These are phyloP conservation scores for Corythornis cristatus DNA, from an alignment of 2,113 vertebrate genomes.

Conservation along the genomic window DNA sequence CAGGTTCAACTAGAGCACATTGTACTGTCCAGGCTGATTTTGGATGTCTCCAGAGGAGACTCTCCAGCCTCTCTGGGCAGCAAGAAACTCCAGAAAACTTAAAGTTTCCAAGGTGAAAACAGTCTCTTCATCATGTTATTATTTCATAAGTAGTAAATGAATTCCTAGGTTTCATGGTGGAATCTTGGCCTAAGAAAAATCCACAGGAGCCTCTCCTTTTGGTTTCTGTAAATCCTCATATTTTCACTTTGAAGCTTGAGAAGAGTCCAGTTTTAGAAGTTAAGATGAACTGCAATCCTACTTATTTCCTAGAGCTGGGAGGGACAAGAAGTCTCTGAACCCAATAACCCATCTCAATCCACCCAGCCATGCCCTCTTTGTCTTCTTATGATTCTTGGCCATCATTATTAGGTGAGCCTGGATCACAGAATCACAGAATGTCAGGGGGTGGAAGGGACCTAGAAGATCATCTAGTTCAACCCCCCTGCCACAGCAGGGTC, in stretches of 20 bases:
- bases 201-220: background rate
- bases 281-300: background rate
- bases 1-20: too few species aligned
- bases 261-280: background rate
- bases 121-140: background rate
- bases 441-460: too few species aligned
- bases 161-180: background rate
- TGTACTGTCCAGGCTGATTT: too few species aligned
- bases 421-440: background rate
- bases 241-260: background rate
- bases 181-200: background rate
- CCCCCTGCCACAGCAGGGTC: too few species aligned
- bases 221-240: background rate
- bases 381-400: fast-evolving
- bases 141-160: background rate
- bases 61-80: too few species aligned
- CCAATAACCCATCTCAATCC: background rate
- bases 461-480: too few species aligned
- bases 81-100: background rate
- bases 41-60: too few species aligned
- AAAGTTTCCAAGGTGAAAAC: background rate
- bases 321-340: background rate
- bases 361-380: fast-evolving
- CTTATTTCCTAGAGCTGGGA: background rate
- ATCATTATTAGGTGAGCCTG: background rate